A percentile compares a stretch with the other conserved stretches of the same genome.
These are phyloP conservation scores for Epinephelus coioides DNA, from an alignment of 2,797 vertebrate genomes.

Conservation along the genomic window DNA sequence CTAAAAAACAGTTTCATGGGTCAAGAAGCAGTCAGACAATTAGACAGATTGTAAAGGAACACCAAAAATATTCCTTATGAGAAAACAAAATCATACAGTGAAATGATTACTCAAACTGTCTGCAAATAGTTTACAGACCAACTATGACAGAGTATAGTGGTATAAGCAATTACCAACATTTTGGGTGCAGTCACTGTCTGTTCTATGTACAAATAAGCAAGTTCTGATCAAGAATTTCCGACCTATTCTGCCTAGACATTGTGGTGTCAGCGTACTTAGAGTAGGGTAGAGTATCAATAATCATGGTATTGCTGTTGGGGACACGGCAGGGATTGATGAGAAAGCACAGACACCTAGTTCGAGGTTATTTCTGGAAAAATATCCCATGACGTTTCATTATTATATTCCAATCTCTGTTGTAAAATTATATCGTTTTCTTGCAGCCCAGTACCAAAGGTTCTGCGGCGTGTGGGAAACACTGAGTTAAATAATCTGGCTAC, in stretches of 20 bases:
- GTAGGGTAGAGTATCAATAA: background rate
- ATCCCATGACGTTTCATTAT: background rate
- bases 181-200: background rate
- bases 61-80: background rate
- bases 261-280: background rate
- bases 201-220: background rate
- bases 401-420: background rate
- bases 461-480: background rate
- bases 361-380: background rate
- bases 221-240: background rate
- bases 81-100: background rate
- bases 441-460: background rate
- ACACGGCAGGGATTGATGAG: too few relatives aligned
- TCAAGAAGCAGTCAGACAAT: background rate
- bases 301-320: too few relatives aligned
- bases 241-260: background rate
- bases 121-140: background rate
- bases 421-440: background rate
- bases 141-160: background rate
- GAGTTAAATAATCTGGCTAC: too few relatives aligned
- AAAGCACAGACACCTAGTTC: background rate
- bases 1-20: background rate
- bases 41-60: background rate
- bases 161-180: background rate
- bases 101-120: background rate